phyloP scores from a whole-genome alignment of 2,113 vertebrate species.

The Apteryx mantelli region DNA sequence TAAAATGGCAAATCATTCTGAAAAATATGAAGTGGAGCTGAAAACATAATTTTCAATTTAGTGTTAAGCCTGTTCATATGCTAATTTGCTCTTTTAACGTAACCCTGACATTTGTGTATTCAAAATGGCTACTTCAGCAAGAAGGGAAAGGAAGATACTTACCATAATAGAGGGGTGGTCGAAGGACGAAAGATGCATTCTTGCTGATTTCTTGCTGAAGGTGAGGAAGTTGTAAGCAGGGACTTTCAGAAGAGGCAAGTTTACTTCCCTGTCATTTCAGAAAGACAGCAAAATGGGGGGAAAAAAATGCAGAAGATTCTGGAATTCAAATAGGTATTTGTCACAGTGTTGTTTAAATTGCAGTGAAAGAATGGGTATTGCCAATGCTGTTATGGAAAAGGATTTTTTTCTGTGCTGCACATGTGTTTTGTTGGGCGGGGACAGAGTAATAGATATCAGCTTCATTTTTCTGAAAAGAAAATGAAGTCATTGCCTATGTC shows the following conservation, averaged over 20 bases:
- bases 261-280: background rate
- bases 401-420: background rate
- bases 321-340: background rate
- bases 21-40: background rate
- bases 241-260: background rate
- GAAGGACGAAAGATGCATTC: background rate
- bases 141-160: background rate
- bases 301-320: background rate
- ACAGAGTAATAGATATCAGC: background rate
- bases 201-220: background rate
- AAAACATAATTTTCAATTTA: background rate
- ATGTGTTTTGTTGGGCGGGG: too few relatives aligned
- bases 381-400: background rate
- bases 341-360: background rate
- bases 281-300: background rate
- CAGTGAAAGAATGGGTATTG: background rate
- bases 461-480: background rate
- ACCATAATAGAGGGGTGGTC: background rate
- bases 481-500: background rate
- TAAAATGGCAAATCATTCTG: background rate
- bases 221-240: background rate
- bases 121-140: background rate
- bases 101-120: background rate
- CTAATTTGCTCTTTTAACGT: background rate
- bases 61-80: background rate